A percentile compares a stretch with the other conserved stretches of the same genome.
Evolutionary conservation across 2,888 invertebrate species (phyloP).

Genomic region (Phytoseiulus persimilis): DNA sequence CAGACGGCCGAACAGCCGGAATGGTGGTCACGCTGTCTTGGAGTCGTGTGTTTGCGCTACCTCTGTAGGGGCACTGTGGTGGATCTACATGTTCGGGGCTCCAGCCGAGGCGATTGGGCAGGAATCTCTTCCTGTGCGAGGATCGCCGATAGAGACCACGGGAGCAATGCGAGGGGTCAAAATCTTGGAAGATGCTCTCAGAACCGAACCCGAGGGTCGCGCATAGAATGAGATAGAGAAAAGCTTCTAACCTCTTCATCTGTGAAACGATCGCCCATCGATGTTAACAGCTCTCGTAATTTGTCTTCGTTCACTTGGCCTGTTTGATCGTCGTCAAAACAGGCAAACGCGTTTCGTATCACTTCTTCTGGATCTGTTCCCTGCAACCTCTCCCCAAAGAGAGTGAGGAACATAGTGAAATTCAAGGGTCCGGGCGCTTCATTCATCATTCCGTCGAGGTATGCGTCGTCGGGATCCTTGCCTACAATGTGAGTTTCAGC

Average conservation of each 20-base stretch:
- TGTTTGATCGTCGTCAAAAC: slow-evolving; percentile 93
- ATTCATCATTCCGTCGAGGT: slow-evolving; percentile 95
- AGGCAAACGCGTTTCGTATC: slow-evolving; percentile 97
- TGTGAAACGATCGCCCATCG: slow-evolving; percentile 82
- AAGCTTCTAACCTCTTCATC: slow-evolving; percentile 69
- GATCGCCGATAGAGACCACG: too few relatives aligned
- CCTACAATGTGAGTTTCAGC: slow-evolving; percentile 55
- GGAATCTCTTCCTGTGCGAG: too few relatives aligned
- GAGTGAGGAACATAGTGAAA: slow-evolving; percentile 97
- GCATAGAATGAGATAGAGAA: too few relatives aligned
- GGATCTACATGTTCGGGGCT: too few relatives aligned
- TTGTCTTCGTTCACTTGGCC: slow-evolving; percentile 88
- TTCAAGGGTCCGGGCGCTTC: slow-evolving; percentile 98
- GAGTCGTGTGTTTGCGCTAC: too few relatives aligned
- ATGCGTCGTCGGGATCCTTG: slow-evolving; percentile 90
- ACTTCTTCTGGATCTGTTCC: slow-evolving; percentile 99
- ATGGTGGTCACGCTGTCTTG: too few relatives aligned
- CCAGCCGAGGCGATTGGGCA: too few relatives aligned
- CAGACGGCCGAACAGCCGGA: not conserved
- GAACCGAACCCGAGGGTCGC: too few relatives aligned
- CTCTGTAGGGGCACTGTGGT: too few relatives aligned
- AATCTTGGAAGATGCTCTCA: too few relatives aligned
- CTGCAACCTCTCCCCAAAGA: slow-evolving; percentile 94
- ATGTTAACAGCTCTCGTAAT: slow-evolving; percentile 82
- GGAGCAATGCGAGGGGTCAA: too few relatives aligned